Evolutionary conservation across 2,888 invertebrate species (phyloP), one percentile per base, ranked within the genome.

Genomic region (Ypsolopha scabrella): DNA sequence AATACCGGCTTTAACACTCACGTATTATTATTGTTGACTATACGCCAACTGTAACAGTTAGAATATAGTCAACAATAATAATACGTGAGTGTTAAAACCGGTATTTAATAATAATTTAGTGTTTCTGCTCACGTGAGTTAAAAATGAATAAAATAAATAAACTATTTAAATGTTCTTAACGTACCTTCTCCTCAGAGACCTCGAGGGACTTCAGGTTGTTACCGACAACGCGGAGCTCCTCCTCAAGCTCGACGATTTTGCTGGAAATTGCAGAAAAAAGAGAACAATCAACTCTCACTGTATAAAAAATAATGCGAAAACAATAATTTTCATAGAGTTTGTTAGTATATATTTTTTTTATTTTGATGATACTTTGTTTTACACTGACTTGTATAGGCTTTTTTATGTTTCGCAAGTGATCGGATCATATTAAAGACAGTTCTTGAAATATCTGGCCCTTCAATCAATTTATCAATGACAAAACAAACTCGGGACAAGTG

Each of bases 121-220:
- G n/a, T n/a, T n/a, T n/a, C n/a, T n/a, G n/a, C n/a, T n/a, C n/a
- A n/a, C n/a, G n/a, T n/a, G n/a, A n/a, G n/a, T n/a, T n/a, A n/a
- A n/a, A n/a, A n/a, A n/a, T n/a, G n/a, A n/a, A n/a, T 48, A 53
- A 58, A 49, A 49, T 11, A 11, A 49, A 41, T 41, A 52, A 45
- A 48, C 33, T 48, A 33, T 11, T 24, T 53, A 55, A 52, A 53
- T 59, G 54, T 51, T 52, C 48, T 50, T 38, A 57, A 78, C 88
- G 87, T 93, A 98, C 98, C 96, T 98, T 99, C 89, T 98, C 98
- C 90, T 99, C 98, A 74, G 97, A 97, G 80, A 99, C 98, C 91
- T 99, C 99, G 81, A 99, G 94, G 80, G 99, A 99, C 90, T 99
- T 99, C 90, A 99, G 91, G 93, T 99, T 99, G 94, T 99, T 99